phyloP scores from a whole-genome alignment of 2,797 vertebrate genomes.

The Sphaeramia orbicularis region DNA sequence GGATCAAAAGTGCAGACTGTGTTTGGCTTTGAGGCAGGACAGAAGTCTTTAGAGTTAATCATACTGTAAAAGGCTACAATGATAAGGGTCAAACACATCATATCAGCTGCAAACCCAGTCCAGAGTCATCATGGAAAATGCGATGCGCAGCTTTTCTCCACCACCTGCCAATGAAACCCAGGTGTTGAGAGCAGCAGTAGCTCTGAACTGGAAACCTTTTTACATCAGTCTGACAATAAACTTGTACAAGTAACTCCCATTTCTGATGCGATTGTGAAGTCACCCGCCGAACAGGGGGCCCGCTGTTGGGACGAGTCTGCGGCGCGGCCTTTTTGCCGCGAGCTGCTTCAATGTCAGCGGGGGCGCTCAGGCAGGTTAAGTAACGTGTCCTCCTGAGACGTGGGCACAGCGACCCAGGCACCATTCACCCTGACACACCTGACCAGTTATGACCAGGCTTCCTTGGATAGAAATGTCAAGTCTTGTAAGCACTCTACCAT shows the following conservation, averaged over 20 bases:
- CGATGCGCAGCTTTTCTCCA: too few species aligned
- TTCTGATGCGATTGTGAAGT: background rate
- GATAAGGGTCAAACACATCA: background rate
- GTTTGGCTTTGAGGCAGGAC: background rate
- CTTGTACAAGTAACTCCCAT: background rate
- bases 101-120: background rate
- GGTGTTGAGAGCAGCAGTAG: background rate
- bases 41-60: background rate
- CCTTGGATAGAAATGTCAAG: conserved; percentile 75
- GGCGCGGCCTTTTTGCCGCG: background rate
- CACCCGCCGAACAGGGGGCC: background rate
- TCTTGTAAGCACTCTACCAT: conserved; percentile 35
- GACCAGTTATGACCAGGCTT: conserved; percentile 45
- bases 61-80: conserved; percentile 1
- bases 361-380: conserved; percentile 42
- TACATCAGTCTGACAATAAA: background rate
- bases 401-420: conserved; percentile 18
- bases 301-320: background rate
- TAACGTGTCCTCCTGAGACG: conserved; percentile 35
- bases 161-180: background rate
- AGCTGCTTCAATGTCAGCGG: conserved; percentile 29
- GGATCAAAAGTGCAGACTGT: background rate
- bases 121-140: background rate
- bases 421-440: conserved; percentile 52
- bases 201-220: background rate